Base-by-base conservation (phyloP, 1,140 invertebrate species). In the Drosophila sproati region DNA sequence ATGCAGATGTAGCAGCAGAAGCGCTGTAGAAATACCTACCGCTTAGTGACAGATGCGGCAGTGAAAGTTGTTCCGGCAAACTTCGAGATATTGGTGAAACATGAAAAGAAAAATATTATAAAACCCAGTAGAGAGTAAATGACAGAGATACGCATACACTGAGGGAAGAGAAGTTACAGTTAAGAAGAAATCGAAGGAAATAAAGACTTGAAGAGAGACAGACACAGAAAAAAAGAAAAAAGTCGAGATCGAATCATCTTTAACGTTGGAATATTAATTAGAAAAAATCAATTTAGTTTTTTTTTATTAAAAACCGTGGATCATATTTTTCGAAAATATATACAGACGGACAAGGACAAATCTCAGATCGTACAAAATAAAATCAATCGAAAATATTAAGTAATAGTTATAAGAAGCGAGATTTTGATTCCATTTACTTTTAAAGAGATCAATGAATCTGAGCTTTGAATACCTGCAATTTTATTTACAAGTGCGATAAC, bases 31-130 rank as follows among this genome's bases (percentile, higher is more conserved):
- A 10, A 12, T 8, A 45, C 54, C 51, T 20, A 57, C 56, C 41
- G 51, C 43, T 43, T 43, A 69, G 60, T 55, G 79, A 69, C 79
- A 81, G 69, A 62, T 82, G 79, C 63, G 50, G 34, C 79, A 81
- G 68, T 77, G 73, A 81, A 81, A 77, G 78, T 69, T 61, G 45
- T 51, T 68, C 39, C 29, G 12, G 3, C 29, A 74, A 70, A 77
- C 61, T 72, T 73, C 5, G 8, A 31, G 28, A 64, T 57, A 59
- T 68, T 67, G 68, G 50, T 62, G 51, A 61, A 51, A 32, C 20
- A 39, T 34, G 34, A 43, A 29, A n/a, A 28, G 12, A 31, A 39
- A 60, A 10, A 12, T 28, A 20, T n/a, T 47, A 34, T 60, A 6
- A 20, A 34, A 7, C 2, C 2, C 39, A 59, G 5, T 6, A 3